phyloP scores from a whole-genome alignment of 2,113 vertebrate species.

The Picathartes gymnocephalus region DNA sequence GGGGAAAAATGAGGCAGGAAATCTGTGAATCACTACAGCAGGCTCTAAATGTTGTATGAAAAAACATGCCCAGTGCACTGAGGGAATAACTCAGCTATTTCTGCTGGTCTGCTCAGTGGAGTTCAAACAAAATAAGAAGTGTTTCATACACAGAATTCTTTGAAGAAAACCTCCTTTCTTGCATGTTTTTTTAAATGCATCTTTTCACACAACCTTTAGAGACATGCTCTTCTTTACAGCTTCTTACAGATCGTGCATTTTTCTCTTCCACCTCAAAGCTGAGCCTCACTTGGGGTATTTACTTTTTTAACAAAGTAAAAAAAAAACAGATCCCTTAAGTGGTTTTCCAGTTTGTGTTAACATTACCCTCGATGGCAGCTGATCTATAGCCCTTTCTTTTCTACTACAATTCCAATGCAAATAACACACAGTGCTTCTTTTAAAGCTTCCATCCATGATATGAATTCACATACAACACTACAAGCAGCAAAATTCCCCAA shows the following conservation, averaged over 20 bases:
- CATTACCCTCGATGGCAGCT: not conserved
- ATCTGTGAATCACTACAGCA: not conserved
- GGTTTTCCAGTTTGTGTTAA: not conserved
- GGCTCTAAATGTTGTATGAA: not conserved
- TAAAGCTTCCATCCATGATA: not conserved
- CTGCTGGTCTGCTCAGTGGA: not conserved
- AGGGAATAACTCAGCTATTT: not conserved
- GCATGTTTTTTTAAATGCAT: not conserved
- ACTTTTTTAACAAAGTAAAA: not conserved
- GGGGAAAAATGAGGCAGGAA: not conserved
- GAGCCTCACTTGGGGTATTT: not conserved
- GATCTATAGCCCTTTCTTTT: not conserved
- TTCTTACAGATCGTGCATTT: not conserved
- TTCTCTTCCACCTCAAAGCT: not conserved
- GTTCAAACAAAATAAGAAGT: not conserved
- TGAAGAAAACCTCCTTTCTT: not conserved
- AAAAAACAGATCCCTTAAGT: not conserved
- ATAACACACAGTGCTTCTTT: not conserved
- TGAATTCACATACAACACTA: not conserved
- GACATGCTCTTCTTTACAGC: not conserved
- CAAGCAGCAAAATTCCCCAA: not conserved
- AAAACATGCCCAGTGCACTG: not conserved
- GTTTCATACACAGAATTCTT: not conserved
- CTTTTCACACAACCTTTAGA: not conserved
- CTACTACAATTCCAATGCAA: not conserved